Evolutionary conservation across 2,888 invertebrate genomes (phyloP), one percentile per base, ranked within the genome.

Genomic region (Phymatocera aterrima): DNA sequence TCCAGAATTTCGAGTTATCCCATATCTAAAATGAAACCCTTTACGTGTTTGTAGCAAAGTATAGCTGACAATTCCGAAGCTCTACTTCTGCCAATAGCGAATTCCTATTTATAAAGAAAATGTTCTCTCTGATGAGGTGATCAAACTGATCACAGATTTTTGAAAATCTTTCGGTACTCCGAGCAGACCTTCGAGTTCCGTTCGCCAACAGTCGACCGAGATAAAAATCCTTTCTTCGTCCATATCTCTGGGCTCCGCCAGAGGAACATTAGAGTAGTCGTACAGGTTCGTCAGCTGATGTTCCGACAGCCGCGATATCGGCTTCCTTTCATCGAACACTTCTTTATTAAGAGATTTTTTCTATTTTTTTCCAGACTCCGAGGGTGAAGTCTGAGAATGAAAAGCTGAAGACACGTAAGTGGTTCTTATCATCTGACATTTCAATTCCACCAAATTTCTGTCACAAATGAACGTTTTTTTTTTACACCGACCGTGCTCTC

Each of bases 321-420:
- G 21, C n/a, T 8, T 6, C 15, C 6, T 28, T 24, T 28, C 15
- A 28, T 15, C 31, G n/a, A 48, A 34, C 34, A 18, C 34, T 34
- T 12, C 12, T 48, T 72, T 51, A 51, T 34, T 51, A 72, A 31
- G 51, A 51, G 1, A 51, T 51, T 37, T 64, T 15, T 48, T 31
- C 51, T 24, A 18, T 18, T 28, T 21, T 28, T 72, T 72, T 72
- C 8, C 72, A 72, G 72, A 34, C 24, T 51, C n/a, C 18, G 31
- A 34, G 34, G 31, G 31, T 51, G n/a, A 18, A 34, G 10, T 34
- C 48, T 12, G 34, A 31, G 72, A 5, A 34, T 34, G 72, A 72
- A 34, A 34, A 34, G 6, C 72, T 10, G 31, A 34, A 34, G 31
- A 72, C 51, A 72, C 34, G 51, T 51, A 31, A 48, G 72, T 72